Base-by-base conservation (phyloP, 2,113 vertebrate species). In the Clupea harengus region DNA sequence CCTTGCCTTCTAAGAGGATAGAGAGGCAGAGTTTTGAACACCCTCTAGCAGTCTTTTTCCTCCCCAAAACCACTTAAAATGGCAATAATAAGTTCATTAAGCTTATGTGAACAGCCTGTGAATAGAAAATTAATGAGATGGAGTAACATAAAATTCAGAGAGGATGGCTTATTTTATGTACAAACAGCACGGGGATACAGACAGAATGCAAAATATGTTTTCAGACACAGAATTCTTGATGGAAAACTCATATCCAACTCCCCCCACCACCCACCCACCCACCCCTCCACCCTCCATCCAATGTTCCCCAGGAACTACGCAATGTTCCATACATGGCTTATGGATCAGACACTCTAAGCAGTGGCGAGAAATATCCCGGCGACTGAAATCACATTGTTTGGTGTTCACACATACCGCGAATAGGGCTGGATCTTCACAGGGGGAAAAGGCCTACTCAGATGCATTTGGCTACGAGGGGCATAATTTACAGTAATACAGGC, bases 1-100 rank as follows among this genome's bases (percentile, higher is more conserved):
- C 45, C 17, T 85, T 81, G 50, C 45, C 52, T 83, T 84, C 46
- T 45, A 39, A 87, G 82, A 60, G 81, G 49, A 86, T 32, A n/a
- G 52, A 44, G 15, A 11, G 67, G 82, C 18, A 82, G 60, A 81
- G 82, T 83, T 89, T 85, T 81, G 50, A 86, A 85, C 72, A 83
- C 83, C 83, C 83, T 87, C 85, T 64, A 88, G 85, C 86, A 86
- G 81, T 39, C 28, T 72, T 84, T 45, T 81, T 32, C 1, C 28
- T 39, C 72, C 25, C 13, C 72, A 18, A 46, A 82, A 85, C 86
- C 47, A 82, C 57, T 83, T 85, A 84, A 85, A 86, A 83, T 86
- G 83, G 57, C 86, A 86, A 83, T 84, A 85, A 87, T 64, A 84
- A 84, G 78, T 88, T 89, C 89, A 88, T 89, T 89, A 89, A 86